A percentile compares a stretch with the other conserved stretches of the same genome.
Evolutionary conservation across 2,888 invertebrate species (phyloP).

Genomic region (Apeira syringaria): DNA sequence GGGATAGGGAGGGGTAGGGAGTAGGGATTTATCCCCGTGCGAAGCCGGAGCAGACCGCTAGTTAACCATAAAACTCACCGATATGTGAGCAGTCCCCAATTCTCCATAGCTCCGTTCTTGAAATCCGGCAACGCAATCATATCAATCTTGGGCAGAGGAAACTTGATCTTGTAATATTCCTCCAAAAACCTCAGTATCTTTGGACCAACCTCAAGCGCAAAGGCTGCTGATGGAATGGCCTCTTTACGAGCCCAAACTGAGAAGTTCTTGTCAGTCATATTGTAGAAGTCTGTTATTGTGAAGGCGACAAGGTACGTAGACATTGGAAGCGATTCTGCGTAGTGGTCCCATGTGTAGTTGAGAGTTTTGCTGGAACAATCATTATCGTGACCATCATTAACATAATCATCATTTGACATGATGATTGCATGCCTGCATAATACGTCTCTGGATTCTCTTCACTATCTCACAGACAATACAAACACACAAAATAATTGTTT

Average conservation of each 20-base stretch:
- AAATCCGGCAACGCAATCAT: conserved; percentile 97
- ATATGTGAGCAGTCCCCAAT: conserved; percentile 92
- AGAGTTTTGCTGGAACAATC: conserved; percentile 75
- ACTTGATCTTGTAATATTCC: conserved; percentile 89
- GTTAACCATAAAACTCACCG: no score
- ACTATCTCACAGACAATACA: no score
- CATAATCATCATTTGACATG: no score
- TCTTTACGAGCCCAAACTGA: conserved; percentile 88
- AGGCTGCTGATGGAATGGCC: conserved; percentile 88
- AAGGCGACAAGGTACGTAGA: conserved; percentile 95
- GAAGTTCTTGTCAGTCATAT: conserved; percentile 82
- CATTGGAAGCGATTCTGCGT: conserved; percentile 91
- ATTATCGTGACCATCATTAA: no score
- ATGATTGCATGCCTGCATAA: no score
- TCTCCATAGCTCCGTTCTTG: conserved; percentile 95
- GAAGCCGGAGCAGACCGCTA: no score
- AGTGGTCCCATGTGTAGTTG: conserved; percentile 90
- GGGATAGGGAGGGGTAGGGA: no score
- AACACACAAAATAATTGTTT: no score
- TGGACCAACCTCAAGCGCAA: conserved; percentile 90
- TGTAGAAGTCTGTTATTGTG: conserved; percentile 90
- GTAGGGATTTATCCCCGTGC: no score
- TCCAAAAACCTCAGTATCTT: conserved; percentile 88
- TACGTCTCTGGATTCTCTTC: no score
- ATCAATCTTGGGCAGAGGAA: conserved; percentile 92